Conservation (phyloP, 2,797 vertebrate species). For the Pterois miles region DNA sequence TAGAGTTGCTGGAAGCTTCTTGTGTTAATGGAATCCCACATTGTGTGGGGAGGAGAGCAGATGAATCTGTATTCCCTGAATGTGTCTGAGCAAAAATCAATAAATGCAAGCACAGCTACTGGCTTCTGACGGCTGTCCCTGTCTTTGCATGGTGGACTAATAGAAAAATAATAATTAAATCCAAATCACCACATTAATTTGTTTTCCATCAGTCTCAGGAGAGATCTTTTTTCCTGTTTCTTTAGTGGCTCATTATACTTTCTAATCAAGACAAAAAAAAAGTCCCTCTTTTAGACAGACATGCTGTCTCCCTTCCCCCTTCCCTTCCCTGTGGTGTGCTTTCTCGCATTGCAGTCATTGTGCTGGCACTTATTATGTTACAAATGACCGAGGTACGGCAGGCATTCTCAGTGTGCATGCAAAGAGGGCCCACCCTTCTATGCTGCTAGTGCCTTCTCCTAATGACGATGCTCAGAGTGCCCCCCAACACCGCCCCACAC, state of each 20-base stretch:
- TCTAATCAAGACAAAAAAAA: slow-evolving; percentile 91
- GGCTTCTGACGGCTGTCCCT: slow-evolving; percentile 89
- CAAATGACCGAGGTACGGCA: slow-evolving; percentile 99
- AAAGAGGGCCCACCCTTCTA: slow-evolving; percentile 89
- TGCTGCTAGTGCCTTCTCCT: slow-evolving; percentile 85
- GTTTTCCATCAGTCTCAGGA: slow-evolving; percentile 91
- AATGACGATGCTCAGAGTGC: slow-evolving; percentile 96
- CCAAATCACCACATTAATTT: slow-evolving; percentile 94
- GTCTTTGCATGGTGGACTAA: slow-evolving; percentile 89
- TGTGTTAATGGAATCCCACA: slow-evolving; percentile 94
- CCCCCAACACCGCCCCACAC: slow-evolving; percentile 81
- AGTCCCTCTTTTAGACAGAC: slow-evolving; percentile 89
- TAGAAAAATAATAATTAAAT: slow-evolving; percentile 98
- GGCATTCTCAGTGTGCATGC: slow-evolving; percentile 95
- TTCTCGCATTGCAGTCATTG: slow-evolving; percentile 97
- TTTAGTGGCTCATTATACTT: slow-evolving; percentile 94
- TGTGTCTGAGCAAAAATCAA: slow-evolving; percentile 95
- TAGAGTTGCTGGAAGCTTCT: slow-evolving; percentile 93
- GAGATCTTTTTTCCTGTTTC: slow-evolving; percentile 90
- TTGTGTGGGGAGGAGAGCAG: slow-evolving; percentile 74
- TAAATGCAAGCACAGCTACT: slow-evolving; percentile 94
- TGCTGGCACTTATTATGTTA: slow-evolving; percentile 99
- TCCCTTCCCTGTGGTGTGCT: slow-evolving; percentile 84
- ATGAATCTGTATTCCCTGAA: slow-evolving; percentile 87
- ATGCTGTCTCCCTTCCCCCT: slow-evolving; percentile 90